These are phyloP conservation scores for Lethrus apterus DNA, from an alignment of 1,140 invertebrate species.

Conservation along the genomic window DNA sequence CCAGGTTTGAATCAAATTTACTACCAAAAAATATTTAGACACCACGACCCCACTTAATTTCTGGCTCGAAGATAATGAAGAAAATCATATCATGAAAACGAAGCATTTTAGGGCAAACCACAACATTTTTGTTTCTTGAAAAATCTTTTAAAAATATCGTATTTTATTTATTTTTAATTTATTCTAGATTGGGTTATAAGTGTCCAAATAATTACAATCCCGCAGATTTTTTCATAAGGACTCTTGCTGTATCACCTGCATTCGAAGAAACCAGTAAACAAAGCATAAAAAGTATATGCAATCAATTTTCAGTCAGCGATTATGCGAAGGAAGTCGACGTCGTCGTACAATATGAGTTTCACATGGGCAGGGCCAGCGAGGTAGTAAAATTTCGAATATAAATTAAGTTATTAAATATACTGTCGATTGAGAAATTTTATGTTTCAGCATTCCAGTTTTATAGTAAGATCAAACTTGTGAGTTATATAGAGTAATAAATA, in stretches of 20 bases:
- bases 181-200: constrained; percentile 61
- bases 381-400: no score
- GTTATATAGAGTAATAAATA: constrained; percentile 1
- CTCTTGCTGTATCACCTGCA: constrained; percentile 71
- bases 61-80: no score
- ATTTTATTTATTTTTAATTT: constrained; percentile 1
- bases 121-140: no score
- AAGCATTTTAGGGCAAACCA: no score
- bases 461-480: constrained; percentile 28
- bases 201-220: constrained; percentile 84
- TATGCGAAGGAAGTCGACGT: constrained; percentile 66
- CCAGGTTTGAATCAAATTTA: no score
- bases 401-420: no score
- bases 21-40: no score
- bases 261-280: constrained; percentile 57
- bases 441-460: constrained; percentile 26
- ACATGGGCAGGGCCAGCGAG: constrained; percentile 45
- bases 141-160: no score
- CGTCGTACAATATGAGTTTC: constrained; percentile 58
- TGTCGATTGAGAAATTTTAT: no score
- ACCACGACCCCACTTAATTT: no score
- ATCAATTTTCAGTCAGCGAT: constrained; percentile 68
- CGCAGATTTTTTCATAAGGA: constrained; percentile 86
- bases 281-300: constrained; percentile 63
- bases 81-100: no score